A percentile compares a stretch with the other conserved stretches of the same genome.
These are phyloP conservation scores for Pelvicachromis taeniatus DNA, from an alignment of 2,113 vertebrate genomes.

Conservation along the genomic window DNA sequence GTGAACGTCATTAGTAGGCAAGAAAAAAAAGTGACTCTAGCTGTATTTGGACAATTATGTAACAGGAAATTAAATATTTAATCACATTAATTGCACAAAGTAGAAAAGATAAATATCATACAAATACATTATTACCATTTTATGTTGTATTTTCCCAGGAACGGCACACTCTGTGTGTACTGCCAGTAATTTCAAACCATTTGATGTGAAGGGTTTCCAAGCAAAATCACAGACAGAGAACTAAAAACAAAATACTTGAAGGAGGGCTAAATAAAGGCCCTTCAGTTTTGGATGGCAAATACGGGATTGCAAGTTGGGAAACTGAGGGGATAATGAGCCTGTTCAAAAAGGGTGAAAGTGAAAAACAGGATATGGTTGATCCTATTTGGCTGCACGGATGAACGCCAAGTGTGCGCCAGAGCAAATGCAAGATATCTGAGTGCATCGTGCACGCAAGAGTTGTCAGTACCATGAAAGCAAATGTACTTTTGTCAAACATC, in stretches of 20 bases:
- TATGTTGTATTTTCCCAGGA: neutral
- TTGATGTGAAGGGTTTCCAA: neutral
- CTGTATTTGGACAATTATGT: neutral
- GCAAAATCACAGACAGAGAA: neutral
- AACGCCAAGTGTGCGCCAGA: constrained; percentile 27
- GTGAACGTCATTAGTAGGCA: neutral
- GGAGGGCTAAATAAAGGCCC: constrained; percentile 6
- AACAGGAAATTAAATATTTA: neutral
- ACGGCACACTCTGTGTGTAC: neutral
- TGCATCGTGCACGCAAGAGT: neutral
- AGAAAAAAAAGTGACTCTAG: neutral
- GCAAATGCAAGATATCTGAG: constrained; percentile 32
- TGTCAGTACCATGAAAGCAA: neutral
- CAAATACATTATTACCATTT: neutral
- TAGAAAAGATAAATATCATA: neutral
- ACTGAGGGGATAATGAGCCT: constrained; percentile 32
- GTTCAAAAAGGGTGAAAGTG: constrained; percentile 47
- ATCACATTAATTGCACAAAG: neutral
- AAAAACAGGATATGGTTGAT: constrained; percentile 51
- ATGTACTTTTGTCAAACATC: neutral
- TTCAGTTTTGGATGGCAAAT: constrained; percentile 4
- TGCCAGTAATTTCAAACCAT: neutral
- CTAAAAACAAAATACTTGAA: neutral
- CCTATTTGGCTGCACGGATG: constrained; percentile 38
- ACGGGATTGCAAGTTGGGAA: neutral